Conservation (phyloP, 2,797 vertebrate species). For the Ceyx erithaca region DNA sequence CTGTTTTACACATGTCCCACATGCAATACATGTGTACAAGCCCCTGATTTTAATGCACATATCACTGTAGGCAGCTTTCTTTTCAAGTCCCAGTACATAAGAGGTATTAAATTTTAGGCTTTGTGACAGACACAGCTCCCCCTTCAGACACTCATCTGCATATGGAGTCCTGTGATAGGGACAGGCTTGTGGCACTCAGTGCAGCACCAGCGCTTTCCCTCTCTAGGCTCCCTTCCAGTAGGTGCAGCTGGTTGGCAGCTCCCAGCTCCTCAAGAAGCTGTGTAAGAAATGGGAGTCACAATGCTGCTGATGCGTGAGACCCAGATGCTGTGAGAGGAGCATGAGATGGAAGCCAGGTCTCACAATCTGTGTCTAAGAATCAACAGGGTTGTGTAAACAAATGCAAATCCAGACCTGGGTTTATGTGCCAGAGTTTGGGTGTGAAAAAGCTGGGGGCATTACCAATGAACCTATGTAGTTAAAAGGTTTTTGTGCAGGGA, state of each 20-base stretch:
- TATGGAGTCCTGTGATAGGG: background rate
- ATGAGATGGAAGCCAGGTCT: background rate
- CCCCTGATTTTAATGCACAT: background rate
- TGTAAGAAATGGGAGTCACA: background rate
- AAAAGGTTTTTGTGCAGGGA: background rate
- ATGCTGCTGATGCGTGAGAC: background rate
- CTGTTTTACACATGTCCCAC: background rate
- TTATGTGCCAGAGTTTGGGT: rapidly evolving
- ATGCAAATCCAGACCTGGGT: background rate
- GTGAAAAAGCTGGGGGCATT: background rate
- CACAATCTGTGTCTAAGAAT: background rate
- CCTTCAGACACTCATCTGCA: background rate
- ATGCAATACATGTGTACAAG: background rate
- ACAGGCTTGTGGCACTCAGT: background rate
- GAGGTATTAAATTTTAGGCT: background rate
- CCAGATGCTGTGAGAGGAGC: background rate
- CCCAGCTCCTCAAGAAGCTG: background rate
- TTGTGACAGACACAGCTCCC: background rate
- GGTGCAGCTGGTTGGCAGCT: slow-evolving; percentile 30
- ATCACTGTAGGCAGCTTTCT: background rate
- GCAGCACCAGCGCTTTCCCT: background rate
- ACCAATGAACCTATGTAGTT: background rate
- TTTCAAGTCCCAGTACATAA: background rate
- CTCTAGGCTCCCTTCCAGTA: background rate
- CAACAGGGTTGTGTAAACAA: background rate